Base-by-base conservation (phyloP, 1,140 invertebrate species). In the Trachymyrmex septentrionalis region DNA sequence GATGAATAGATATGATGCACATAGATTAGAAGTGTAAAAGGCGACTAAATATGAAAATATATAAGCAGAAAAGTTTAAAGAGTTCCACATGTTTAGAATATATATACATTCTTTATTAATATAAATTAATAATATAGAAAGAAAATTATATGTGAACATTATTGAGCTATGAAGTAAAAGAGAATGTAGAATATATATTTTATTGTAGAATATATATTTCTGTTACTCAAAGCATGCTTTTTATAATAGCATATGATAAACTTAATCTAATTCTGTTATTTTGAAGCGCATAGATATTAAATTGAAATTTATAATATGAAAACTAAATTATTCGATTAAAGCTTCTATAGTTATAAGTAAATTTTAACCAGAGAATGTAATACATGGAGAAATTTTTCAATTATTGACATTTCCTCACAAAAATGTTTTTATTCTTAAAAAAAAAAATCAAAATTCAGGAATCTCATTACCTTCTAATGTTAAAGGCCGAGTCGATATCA, bases 381-480 rank as follows among this genome's bases (percentile, higher is more conserved):
- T 14, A 21, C 0, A 9, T 61, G 4, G 2, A 27, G 3, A 50
- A 67, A 34, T 21, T 24, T 16, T 53, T 69, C 14, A 38, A 69
- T 38, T 12, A 55, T 34, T 3, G 48, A 44, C 2, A 19, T 61
- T 76, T 77, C 16, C 38, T 71, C 16, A 21, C 21, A 3, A 16
- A 50, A 55, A 55, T 19, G 12, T 59, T 59, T 9, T 63, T 50
- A 19, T 4, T 30, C 1, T 0, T 21, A 55, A 57, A 48, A 73
- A 61, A 44, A 44, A 61, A 44, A 44, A 48, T 53, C 10, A 6
- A 64, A 63, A 66, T 21, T 38, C 1, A 27, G 4, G 14, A 34
- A 1, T 61, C n/a, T 30, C 1, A 21, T 57, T 59, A 72, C 87
- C 88, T 66, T 86, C 88, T 82, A 16, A 57, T n/a, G 57, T 81